Conservation (phyloP, 2,888 invertebrate species). For the Plagodis dolabraria region DNA sequence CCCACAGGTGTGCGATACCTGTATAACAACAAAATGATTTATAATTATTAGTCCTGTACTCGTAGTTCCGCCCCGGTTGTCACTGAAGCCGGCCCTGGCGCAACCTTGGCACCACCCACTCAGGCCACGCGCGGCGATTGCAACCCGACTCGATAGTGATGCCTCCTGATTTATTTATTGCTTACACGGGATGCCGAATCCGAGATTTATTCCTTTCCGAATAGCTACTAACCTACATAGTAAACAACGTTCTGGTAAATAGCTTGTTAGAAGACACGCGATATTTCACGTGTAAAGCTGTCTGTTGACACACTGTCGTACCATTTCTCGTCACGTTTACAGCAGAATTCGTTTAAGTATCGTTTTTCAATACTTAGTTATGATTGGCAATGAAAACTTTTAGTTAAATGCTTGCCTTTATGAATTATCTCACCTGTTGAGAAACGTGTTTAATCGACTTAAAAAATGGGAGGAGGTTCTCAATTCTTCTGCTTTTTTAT, state of each 20-base stretch:
- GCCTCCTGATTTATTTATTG: constrained; percentile 32
- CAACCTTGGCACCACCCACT: constrained; percentile 16
- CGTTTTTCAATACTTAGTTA: too few species aligned
- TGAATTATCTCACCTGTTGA: too few species aligned
- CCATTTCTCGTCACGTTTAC: background rate
- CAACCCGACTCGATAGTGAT: constrained; percentile 25
- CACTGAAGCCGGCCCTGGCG: constrained; percentile 1
- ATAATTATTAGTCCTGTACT: too few species aligned
- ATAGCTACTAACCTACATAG: constrained; percentile 14
- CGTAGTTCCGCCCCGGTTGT: background rate
- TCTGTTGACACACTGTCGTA: background rate
- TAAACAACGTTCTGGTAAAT: constrained; percentile 22
- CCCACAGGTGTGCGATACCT: too few species aligned
- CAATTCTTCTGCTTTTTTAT: too few species aligned
- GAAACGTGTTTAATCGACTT: too few species aligned
- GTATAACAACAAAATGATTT: too few species aligned
- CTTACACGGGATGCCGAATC: constrained; percentile 26
- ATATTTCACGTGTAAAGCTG: constrained; percentile 9
- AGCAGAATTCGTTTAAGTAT: too few species aligned
- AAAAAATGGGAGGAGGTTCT: too few species aligned
- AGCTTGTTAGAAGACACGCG: constrained; percentile 6
- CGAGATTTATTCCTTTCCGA: constrained; percentile 30
- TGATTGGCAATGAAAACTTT: too few species aligned
- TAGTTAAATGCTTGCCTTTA: too few species aligned
- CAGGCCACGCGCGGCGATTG: constrained; percentile 12